Evolutionary conservation across 2,888 invertebrate species (phyloP).

Genomic region (Marasmarcha lunaedactyla): DNA sequence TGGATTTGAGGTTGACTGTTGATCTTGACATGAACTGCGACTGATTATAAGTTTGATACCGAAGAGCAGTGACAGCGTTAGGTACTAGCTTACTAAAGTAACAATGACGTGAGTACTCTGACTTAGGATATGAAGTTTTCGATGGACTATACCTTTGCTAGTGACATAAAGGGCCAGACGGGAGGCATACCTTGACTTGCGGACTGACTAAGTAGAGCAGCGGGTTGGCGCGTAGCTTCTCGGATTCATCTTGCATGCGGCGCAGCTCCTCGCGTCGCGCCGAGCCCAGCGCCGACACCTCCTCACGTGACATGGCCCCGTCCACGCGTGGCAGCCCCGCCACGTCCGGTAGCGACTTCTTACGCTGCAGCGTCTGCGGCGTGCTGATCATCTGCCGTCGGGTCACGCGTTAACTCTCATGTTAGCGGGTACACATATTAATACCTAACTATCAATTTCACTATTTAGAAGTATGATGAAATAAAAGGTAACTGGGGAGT

Average conservation of each 20-base stretch:
- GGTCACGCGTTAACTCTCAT: conserved; percentile 4
- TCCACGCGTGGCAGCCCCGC: conserved; percentile 85
- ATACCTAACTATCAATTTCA: too few relatives aligned
- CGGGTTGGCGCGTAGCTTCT: conserved; percentile 93
- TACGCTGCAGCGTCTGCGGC: conserved; percentile 85
- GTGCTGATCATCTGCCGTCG: conserved; percentile 79
- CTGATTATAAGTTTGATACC: too few relatives aligned
- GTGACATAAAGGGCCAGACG: too few relatives aligned
- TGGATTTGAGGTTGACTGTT: too few relatives aligned
- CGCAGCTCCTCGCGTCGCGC: conserved; percentile 95
- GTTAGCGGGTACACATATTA: background rate
- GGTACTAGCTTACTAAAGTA: background rate
- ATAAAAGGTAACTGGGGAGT: too few relatives aligned
- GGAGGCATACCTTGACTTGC: conserved; percentile 87
- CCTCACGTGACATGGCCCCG: conserved; percentile 89
- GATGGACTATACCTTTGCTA: too few relatives aligned
- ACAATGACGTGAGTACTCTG: background rate
- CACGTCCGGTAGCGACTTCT: conserved; percentile 97
- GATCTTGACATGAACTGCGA: too few relatives aligned
- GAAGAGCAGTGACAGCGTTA: too few relatives aligned
- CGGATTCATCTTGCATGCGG: conserved; percentile 89
- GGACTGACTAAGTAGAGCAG: conserved; percentile 96
- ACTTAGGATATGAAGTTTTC: background rate
- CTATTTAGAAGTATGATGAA: too few relatives aligned
- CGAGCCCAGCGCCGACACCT: conserved; percentile 93